Conservation (phyloP, 2,797 vertebrate genomes). For the Ambastaia sidthimunki region DNA sequence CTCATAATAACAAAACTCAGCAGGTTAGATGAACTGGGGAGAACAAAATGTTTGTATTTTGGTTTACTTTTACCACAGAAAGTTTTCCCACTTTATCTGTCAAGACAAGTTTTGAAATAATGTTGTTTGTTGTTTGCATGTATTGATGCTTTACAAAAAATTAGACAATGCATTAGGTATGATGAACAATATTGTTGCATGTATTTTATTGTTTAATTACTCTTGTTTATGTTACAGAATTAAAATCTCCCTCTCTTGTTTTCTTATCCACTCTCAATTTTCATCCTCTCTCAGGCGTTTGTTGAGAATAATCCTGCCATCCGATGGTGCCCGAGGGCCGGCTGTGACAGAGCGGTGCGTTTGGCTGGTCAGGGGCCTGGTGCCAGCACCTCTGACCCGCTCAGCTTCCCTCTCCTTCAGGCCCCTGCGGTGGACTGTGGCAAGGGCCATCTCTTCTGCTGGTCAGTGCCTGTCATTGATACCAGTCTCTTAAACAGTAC, state of each 20-base stretch:
- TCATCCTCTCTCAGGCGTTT: slow-evolving; percentile 84
- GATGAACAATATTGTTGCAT: no score
- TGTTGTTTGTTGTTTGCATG: no score
- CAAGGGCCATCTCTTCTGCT: slow-evolving; percentile 97
- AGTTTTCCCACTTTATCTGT: neutral
- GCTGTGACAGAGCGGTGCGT: slow-evolving; percentile 95
- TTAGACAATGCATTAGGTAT: no score
- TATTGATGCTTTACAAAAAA: neutral
- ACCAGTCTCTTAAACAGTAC: neutral
- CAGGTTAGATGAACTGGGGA: slow-evolving; percentile 5
- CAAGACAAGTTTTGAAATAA: neutral
- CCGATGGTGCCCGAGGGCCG: slow-evolving; percentile 95
- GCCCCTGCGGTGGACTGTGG: slow-evolving; percentile 98
- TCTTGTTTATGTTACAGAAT: no score
- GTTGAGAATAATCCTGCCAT: slow-evolving; percentile 99
- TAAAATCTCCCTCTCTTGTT: neutral
- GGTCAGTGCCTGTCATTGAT: slow-evolving; percentile 77
- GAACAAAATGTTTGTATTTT: neutral
- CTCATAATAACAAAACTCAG: slow-evolving; percentile 7
- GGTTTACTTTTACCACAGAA: neutral
- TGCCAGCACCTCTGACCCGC: slow-evolving; percentile 82
- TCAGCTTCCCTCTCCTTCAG: slow-evolving; percentile 89
- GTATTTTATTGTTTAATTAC: neutral
- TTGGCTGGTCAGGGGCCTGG: slow-evolving; percentile 88
- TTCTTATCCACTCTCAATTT: neutral